Percentiles rank a stretch among this genome's conserved stretches.
Conservation (phyloP, 1,140 invertebrate species). For the Penaeus vannamei region DNA sequence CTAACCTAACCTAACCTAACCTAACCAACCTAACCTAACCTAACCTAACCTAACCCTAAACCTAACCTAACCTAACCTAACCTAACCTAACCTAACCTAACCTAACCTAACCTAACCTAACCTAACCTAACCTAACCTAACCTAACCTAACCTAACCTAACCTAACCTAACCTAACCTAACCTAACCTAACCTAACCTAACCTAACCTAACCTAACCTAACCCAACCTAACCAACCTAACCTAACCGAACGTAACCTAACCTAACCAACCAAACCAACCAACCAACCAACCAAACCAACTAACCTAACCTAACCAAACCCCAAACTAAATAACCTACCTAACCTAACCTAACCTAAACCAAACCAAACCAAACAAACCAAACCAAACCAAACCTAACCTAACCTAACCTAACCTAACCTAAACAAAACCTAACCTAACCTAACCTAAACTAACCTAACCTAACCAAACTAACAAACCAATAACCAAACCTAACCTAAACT, state of each 20-base stretch:
- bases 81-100: slow-evolving; percentile 6
- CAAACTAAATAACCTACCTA: neutral
- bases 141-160: slow-evolving; percentile 12
- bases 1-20: slow-evolving; percentile 12
- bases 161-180: slow-evolving; percentile 12
- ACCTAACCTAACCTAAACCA: slow-evolving; percentile 7
- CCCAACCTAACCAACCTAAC: slow-evolving; percentile 11
- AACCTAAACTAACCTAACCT: no score
- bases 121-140: slow-evolving; percentile 12
- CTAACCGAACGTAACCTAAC: slow-evolving; percentile 1
- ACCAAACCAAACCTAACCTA: neutral
- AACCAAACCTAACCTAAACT: no score
- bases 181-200: slow-evolving; percentile 12
- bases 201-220: slow-evolving; percentile 7
- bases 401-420: slow-evolving; percentile 12
- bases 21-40: slow-evolving; percentile 12
- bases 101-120: slow-evolving; percentile 1
- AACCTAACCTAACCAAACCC: slow-evolving; percentile 6
- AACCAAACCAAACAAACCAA: neutral
- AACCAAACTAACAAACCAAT: no score
- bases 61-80: slow-evolving; percentile 12
- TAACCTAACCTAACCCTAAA: slow-evolving; percentile 12
- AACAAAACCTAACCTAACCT: no score
- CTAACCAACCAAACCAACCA: no score
- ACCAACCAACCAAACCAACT: no score